Conservation (phyloP, 2,113 vertebrate species). For the Vulpes lagopus region DNA sequence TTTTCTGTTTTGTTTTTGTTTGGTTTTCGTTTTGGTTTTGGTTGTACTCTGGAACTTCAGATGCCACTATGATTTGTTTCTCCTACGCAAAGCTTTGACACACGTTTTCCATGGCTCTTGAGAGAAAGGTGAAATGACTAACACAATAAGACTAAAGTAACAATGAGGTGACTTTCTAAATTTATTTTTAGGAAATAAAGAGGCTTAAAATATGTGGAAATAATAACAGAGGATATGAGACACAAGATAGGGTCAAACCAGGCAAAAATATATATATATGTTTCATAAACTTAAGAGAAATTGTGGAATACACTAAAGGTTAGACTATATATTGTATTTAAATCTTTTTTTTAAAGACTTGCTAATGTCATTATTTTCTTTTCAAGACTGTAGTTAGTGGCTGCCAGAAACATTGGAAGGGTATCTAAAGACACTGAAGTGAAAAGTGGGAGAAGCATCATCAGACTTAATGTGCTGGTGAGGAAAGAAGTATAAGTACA, state of each 20-base stretch:
- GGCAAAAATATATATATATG: neutral
- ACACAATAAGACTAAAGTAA: neutral
- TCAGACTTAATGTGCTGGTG: neutral
- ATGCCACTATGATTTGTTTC: conserved; percentile 28
- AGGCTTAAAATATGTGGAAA: neutral
- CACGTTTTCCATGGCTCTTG: neutral
- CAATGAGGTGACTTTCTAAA: neutral
- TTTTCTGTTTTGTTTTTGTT: neutral
- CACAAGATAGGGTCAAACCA: neutral
- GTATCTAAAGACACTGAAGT: neutral
- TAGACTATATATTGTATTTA: neutral
- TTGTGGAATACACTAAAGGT: neutral
- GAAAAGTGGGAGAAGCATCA: neutral
- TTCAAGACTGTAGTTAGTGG: neutral
- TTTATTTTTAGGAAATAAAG: neutral
- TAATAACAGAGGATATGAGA: neutral
- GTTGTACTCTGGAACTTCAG: neutral
- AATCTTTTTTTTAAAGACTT: neutral
- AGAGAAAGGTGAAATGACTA: conserved; percentile 45
- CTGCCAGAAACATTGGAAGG: neutral
- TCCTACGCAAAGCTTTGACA: neutral
- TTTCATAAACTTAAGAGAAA: conserved; percentile 15
- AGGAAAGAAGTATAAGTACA: neutral
- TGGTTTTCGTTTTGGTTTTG: neutral
- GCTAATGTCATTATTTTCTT: neutral